Conservation (phyloP, 2,113 vertebrate genomes). For the human region DNA sequence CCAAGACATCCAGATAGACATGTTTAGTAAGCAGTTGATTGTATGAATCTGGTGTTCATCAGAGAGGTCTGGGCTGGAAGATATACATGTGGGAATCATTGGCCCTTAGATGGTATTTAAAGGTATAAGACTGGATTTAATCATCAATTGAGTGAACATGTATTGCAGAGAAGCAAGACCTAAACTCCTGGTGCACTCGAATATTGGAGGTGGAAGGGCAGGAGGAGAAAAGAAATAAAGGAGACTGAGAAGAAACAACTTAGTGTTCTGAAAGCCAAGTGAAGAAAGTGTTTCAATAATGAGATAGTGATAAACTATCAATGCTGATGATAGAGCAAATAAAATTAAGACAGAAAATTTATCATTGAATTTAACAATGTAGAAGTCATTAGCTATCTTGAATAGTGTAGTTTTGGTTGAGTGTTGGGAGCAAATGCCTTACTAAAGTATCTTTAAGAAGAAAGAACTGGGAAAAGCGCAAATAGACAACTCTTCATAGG, state of each 20-base stretch:
- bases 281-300: slow-evolving; percentile 10
- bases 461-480: not conserved
- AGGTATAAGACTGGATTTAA: not conserved
- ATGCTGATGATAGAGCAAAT: not conserved
- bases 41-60: not conserved
- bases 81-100: not conserved
- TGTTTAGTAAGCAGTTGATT: not conserved
- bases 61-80: not conserved
- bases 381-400: not conserved
- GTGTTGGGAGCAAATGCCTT: not conserved
- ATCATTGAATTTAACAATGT: not conserved
- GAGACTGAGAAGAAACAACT: not conserved
- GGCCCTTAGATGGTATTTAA: not conserved
- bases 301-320: not conserved
- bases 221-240: not conserved
- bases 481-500: not conserved
- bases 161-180: not conserved
- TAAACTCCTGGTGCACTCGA: not conserved
- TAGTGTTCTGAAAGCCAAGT: not conserved
- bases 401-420: not conserved
- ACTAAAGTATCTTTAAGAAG: not conserved
- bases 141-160: not conserved
- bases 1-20: not conserved
- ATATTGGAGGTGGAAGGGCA: not conserved
- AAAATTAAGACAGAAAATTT: not conserved